A percentile compares a stretch with the other conserved stretches of the same genome.
Evolutionary conservation across 2,113 vertebrate species (phyloP).

Genomic region (Lamprotornis superbus): DNA sequence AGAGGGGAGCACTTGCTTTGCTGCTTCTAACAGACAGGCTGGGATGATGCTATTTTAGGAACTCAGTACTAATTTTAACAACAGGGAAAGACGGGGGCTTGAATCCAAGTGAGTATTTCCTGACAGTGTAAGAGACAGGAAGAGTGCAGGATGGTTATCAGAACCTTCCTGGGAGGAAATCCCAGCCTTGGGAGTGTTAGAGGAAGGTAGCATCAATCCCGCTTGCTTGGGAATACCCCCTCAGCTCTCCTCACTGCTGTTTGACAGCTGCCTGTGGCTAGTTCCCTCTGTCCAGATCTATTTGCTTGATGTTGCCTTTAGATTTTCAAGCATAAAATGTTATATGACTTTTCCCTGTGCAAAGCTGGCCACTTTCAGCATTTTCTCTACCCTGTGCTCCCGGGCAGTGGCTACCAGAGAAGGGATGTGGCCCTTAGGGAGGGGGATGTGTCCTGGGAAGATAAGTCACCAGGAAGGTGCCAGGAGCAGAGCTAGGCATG

Average conservation of each 20-base stretch:
- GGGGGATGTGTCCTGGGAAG: not conserved
- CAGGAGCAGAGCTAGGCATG: not conserved
- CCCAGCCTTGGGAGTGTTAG: not conserved
- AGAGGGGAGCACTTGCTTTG: not conserved
- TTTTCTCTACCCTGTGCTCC: not conserved
- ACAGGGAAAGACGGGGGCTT: not conserved
- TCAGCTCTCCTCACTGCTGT: not conserved
- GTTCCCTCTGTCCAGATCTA: not conserved
- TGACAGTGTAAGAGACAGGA: not conserved
- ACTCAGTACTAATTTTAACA: constrained; percentile 10
- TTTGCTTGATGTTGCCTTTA: not conserved
- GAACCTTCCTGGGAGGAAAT: constrained; percentile 28
- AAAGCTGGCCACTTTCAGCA: not conserved
- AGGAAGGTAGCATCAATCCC: not conserved
- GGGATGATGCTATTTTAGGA: constrained; percentile 23
- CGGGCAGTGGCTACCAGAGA: not conserved
- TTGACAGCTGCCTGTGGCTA: not conserved
- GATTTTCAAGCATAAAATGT: not conserved
- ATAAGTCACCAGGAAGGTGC: not conserved
- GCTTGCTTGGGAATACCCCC: not conserved
- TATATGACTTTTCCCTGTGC: not conserved
- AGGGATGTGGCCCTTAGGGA: not conserved
- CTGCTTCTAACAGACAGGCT: not conserved
- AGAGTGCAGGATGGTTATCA: not conserved
- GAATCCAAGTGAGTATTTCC: constrained; percentile 16